Conservation (phyloP, 2,797 vertebrate species). For the Micromesistius poutassou region DNA sequence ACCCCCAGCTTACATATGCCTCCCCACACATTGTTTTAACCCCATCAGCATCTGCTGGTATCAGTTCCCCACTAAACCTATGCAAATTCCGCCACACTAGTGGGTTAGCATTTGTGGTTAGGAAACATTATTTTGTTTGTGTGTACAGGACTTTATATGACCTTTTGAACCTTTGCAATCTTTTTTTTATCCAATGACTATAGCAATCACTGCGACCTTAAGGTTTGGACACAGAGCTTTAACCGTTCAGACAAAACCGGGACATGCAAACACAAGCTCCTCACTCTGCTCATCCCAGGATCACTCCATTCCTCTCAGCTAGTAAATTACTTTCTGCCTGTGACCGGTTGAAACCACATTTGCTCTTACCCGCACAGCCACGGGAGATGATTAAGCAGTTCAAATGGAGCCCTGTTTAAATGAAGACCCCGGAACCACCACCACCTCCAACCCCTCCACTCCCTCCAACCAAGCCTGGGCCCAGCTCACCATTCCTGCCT, state of each 20-base stretch:
- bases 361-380: slow-evolving; percentile 40
- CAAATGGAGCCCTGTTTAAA: slow-evolving; percentile 68
- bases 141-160: not conserved
- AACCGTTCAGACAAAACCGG: slow-evolving; percentile 30
- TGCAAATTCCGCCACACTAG: too few relatives aligned
- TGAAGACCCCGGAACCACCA: slow-evolving; percentile 44
- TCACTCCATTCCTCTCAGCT: slow-evolving; percentile 58
- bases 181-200: not conserved
- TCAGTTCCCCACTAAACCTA: too few relatives aligned
- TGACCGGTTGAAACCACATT: slow-evolving; percentile 67
- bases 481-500: slow-evolving; percentile 66
- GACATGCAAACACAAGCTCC: slow-evolving; percentile 33
- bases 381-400: slow-evolving; percentile 65
- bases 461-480: slow-evolving; percentile 48
- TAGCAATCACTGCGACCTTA: too few relatives aligned
- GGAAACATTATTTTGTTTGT: not conserved
- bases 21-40: not conserved
- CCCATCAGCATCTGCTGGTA: not conserved
- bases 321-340: slow-evolving; percentile 54
- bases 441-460: slow-evolving; percentile 44
- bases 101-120: not conserved
- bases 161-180: not conserved
- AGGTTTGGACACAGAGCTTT: slow-evolving; percentile 4
- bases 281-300: slow-evolving; percentile 69
- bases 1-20: not conserved